Percentiles rank a stretch among this genome's conserved stretches.
Evolutionary conservation across 2,888 invertebrate species (phyloP).

Genomic region (Eupelmus urozonus): DNA sequence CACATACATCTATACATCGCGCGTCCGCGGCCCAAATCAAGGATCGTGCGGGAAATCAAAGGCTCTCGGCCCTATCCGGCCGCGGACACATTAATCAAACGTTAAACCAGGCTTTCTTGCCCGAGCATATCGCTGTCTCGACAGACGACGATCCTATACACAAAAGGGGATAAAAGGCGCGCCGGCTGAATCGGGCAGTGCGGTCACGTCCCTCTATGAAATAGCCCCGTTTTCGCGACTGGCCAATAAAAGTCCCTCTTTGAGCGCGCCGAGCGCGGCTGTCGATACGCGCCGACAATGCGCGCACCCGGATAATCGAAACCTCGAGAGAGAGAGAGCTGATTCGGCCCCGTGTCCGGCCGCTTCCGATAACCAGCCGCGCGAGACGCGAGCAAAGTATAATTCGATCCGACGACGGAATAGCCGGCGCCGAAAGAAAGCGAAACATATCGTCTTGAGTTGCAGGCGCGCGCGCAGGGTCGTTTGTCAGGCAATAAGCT

Average conservation of each 20-base stretch:
- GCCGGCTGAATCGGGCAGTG: constrained; percentile 1
- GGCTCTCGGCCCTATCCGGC: not conserved
- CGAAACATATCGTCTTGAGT: too few species aligned
- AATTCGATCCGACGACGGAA: constrained; percentile 5
- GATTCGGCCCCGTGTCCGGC: too few species aligned
- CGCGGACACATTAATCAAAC: constrained; percentile 40
- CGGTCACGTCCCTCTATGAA: constrained; percentile 8
- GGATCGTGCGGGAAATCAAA: constrained; percentile 32
- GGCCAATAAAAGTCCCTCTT: too few species aligned
- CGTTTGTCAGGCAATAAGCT: not conserved
- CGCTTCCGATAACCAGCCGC: too few species aligned
- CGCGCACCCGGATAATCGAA: too few species aligned
- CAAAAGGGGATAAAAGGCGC: not conserved
- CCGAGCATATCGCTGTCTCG: not conserved
- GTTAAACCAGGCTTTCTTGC: constrained; percentile 14
- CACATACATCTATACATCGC: not conserved
- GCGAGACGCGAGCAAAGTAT: not conserved
- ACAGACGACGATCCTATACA: not conserved
- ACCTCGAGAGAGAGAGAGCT: too few species aligned
- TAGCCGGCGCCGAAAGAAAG: too few species aligned
- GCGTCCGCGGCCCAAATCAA: constrained; percentile 15
- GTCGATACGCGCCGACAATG: too few species aligned
- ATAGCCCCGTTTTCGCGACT: too few species aligned
- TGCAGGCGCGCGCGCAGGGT: not conserved
- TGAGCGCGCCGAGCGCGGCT: too few species aligned